Conservation (phyloP, 2,888 invertebrate genomes). For the Philereme vetulata region DNA sequence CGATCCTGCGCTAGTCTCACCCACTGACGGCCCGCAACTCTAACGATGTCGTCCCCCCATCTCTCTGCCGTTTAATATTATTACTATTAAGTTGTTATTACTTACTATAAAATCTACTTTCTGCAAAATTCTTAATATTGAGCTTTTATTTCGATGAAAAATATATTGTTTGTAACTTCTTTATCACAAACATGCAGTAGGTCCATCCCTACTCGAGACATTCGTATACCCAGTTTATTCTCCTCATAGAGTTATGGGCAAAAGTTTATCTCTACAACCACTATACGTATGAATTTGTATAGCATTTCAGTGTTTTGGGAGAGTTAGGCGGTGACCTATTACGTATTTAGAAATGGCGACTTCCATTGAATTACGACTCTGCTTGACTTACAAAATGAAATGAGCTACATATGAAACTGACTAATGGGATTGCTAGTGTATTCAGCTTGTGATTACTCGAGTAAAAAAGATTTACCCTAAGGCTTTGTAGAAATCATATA, state of each 20-base stretch:
- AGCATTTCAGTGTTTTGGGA: conserved; percentile 32
- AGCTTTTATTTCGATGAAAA: too few species aligned
- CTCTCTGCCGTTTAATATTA: too few species aligned
- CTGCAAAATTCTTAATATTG: too few species aligned
- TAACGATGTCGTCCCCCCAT: too few species aligned
- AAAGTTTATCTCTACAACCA: conserved; percentile 25
- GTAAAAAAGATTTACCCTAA: background rate
- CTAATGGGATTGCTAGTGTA: conserved; percentile 16
- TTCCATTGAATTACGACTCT: conserved; percentile 12
- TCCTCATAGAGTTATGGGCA: conserved; percentile 21
- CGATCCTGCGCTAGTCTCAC: too few species aligned
- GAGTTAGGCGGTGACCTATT: conserved; percentile 9
- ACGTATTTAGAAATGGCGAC: conserved; percentile 10
- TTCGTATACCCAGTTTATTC: conserved; percentile 23
- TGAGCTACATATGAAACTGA: conserved; percentile 10
- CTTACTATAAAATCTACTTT: too few species aligned
- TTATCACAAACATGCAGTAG: conserved; percentile 4
- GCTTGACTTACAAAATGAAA: conserved; percentile 21
- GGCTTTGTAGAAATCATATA: too few species aligned
- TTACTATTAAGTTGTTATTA: too few species aligned
- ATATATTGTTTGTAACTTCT: background rate
- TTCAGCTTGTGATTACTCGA: conserved; percentile 2
- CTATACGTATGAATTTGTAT: conserved; percentile 48
- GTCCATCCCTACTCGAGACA: conserved; percentile 9
- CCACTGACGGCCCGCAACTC: too few species aligned